Percentiles rank a stretch among this genome's conserved stretches.
Conservation (phyloP, 2,888 invertebrate genomes). For the Mechanitis messenoides region DNA sequence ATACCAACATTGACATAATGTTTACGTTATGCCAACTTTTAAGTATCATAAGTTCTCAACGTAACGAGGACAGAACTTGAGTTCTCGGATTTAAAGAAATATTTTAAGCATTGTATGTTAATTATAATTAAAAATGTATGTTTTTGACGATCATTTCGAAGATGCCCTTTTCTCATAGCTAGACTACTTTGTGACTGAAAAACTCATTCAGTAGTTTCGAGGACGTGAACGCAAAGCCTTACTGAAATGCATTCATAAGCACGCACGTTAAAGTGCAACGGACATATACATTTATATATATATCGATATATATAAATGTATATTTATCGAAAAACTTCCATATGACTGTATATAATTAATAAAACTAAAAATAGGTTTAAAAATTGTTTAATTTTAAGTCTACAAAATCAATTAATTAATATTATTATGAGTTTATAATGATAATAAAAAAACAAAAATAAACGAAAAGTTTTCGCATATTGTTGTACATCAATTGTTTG, state of each 20-base stretch:
- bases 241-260: constrained; percentile 62
- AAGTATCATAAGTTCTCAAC: constrained; percentile 9
- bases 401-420: too few relatives aligned
- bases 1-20: constrained; percentile 6
- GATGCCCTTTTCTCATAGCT: constrained; percentile 27
- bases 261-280: constrained; percentile 48
- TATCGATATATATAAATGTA: too few relatives aligned
- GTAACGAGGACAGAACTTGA: constrained; percentile 3
- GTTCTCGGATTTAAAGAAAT: background rate
- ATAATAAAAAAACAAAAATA: too few relatives aligned
- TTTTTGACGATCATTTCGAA: constrained; percentile 18
- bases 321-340: too few relatives aligned
- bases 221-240: constrained; percentile 44
- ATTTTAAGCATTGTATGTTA: background rate
- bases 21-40: constrained; percentile 7
- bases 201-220: constrained; percentile 41
- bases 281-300: constrained; percentile 25
- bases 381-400: too few relatives aligned
- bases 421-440: too few relatives aligned
- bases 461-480: too few relatives aligned
- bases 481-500: too few relatives aligned
- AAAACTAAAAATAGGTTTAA: too few relatives aligned
- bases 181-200: constrained; percentile 38
- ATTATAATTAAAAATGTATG: constrained; percentile 10
- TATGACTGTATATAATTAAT: too few relatives aligned